A percentile compares a stretch with the other conserved stretches of the same genome.
Evolutionary conservation across 1,140 invertebrate genomes (phyloP).

Genomic region (Penaeus japonicus): DNA sequence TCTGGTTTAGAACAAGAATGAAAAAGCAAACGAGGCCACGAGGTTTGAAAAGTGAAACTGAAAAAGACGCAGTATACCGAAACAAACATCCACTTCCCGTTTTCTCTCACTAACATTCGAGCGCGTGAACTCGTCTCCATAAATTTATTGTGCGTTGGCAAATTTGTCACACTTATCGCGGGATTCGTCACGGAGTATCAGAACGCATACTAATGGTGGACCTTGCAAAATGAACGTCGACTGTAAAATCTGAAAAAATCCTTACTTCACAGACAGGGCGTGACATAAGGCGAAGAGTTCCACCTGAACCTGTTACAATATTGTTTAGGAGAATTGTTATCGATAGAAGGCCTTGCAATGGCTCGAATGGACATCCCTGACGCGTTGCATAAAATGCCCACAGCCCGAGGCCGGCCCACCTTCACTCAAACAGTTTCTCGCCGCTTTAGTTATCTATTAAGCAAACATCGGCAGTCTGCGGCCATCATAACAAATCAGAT

Average conservation of each 20-base stretch:
- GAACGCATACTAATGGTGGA: background rate
- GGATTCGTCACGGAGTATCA: background rate
- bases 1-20: too few species aligned
- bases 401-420: too few species aligned
- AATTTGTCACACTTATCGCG: conserved; percentile 3
- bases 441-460: background rate
- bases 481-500: conserved; percentile 7
- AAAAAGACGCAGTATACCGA: too few species aligned
- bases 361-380: too few species aligned
- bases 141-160: background rate
- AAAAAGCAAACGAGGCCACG: too few species aligned
- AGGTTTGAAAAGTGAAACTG: too few species aligned
- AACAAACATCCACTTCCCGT: background rate
- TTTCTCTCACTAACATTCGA: background rate
- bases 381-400: too few species aligned
- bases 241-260: background rate
- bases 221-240: background rate
- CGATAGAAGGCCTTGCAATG: too few species aligned
- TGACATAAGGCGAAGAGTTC: too few species aligned
- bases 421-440: background rate
- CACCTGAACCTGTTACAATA: too few species aligned
- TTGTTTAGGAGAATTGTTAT: too few species aligned
- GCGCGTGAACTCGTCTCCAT: too few species aligned
- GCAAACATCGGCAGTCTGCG: background rate
- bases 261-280: background rate